Conservation (phyloP, 2,888 invertebrate genomes). For the Leptopilina myrica region DNA sequence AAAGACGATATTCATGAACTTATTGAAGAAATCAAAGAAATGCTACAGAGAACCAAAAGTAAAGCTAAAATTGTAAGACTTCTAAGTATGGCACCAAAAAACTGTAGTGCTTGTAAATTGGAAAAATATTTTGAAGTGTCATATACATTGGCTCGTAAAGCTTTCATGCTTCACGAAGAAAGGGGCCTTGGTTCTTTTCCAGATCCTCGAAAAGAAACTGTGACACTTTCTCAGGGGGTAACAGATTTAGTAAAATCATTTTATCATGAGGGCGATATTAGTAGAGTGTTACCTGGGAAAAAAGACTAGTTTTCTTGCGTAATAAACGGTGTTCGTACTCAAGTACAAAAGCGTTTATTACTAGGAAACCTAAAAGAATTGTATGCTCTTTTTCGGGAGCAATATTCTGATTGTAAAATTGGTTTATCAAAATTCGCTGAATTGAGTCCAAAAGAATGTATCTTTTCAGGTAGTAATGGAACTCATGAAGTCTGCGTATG, state of each 20-base stretch:
- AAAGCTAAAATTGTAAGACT: too few species aligned
- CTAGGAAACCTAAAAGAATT: conserved; percentile 45
- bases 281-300: too few species aligned
- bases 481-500: too few species aligned
- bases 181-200: conserved; percentile 45
- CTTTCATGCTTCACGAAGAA: conserved; percentile 10
- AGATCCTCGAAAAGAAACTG: conserved; percentile 21
- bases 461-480: too few species aligned
- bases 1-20: neutral
- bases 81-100: conserved; percentile 26
- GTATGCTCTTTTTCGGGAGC: neutral
- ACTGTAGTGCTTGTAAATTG: conserved; percentile 4
- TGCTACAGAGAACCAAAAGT: neutral
- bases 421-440: neutral
- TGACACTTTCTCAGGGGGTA: too few species aligned
- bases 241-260: too few species aligned
- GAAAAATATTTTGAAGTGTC: conserved; percentile 18
- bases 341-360: too few species aligned
- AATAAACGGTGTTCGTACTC: too few species aligned
- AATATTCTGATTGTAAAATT: too few species aligned
- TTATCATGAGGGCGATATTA: too few species aligned
- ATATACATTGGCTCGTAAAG: neutral
- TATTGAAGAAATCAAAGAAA: conserved; percentile 1
- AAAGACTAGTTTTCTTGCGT: too few species aligned
- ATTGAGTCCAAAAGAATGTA: conserved; percentile 45